phyloP scores from a whole-genome alignment of 2,888 invertebrate genomes.

The Orthosia incerta region DNA sequence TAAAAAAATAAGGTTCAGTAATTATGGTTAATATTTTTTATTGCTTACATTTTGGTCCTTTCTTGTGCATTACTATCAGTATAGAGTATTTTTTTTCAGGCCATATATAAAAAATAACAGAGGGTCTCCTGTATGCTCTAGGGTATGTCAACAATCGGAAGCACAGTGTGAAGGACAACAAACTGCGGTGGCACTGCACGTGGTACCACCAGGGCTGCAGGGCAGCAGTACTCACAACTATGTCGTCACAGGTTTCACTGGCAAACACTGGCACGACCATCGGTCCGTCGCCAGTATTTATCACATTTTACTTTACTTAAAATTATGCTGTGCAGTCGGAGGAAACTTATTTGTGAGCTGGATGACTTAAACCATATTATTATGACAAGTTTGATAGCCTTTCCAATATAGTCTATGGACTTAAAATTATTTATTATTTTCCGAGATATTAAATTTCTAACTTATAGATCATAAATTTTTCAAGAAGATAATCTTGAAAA shows the following conservation, averaged over 20 bases:
- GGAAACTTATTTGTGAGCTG: too few relatives aligned
- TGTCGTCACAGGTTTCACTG: slow-evolving; percentile 1
- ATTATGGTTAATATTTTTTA: neutral
- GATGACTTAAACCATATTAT: too few relatives aligned
- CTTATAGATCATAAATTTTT: too few relatives aligned
- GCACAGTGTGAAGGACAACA: slow-evolving; percentile 23
- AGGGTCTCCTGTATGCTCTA: slow-evolving; percentile 6
- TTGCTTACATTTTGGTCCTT: neutral
- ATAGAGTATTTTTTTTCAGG: slow-evolving; percentile 25
- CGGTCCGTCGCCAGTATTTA: too few relatives aligned
- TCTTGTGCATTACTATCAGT: neutral
- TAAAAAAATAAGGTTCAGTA: neutral
- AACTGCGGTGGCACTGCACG: slow-evolving; percentile 44
- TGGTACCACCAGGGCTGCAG: slow-evolving; percentile 51
- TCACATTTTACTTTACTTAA: too few relatives aligned
- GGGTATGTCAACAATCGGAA: slow-evolving; percentile 36
- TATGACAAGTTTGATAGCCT: too few relatives aligned
- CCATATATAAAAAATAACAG: slow-evolving; percentile 21
- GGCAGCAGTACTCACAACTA: slow-evolving; percentile 45
- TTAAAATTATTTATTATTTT: too few relatives aligned
- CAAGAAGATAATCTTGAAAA: too few relatives aligned
- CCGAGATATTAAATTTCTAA: too few relatives aligned
- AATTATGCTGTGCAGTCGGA: too few relatives aligned
- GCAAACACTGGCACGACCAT: slow-evolving; percentile 9
- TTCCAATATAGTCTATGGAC: too few relatives aligned